Percentiles rank a stretch among this genome's conserved stretches.
Evolutionary conservation across 2,113 vertebrate genomes (phyloP).

Genomic region (Tenrec ecaudatus): DNA sequence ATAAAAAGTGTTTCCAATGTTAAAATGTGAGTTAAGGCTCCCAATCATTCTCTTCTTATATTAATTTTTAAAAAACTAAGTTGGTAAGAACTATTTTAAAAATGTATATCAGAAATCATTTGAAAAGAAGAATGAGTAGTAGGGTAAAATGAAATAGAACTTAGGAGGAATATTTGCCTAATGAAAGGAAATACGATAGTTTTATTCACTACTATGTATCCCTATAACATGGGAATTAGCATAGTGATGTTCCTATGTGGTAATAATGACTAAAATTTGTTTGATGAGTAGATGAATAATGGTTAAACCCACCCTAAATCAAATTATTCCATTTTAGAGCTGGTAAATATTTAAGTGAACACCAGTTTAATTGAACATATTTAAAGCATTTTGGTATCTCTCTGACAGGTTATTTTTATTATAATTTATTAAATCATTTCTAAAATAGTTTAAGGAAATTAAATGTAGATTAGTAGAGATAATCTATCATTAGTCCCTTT

Average conservation of each 20-base stretch:
- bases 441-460: constrained; percentile 14
- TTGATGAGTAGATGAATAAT: neutral
- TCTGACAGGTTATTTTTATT: neutral
- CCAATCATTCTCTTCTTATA: neutral
- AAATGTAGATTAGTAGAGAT: neutral
- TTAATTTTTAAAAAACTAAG: neutral
- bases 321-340: neutral
- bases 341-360: neutral
- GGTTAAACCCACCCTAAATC: neutral
- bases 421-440: constrained; percentile 3
- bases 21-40: neutral
- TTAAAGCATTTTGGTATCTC: neutral
- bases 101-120: neutral
- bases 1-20: neutral
- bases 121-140: neutral
- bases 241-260: neutral
- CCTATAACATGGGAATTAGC: neutral
- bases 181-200: neutral
- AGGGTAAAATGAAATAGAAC: neutral
- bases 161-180: neutral
- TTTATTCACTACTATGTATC: neutral
- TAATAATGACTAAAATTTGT: neutral
- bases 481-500: neutral
- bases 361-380: neutral
- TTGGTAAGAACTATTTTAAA: neutral